Base-by-base conservation (phyloP, 2,797 vertebrate genomes). In the Pangasius mekongensis region DNA sequence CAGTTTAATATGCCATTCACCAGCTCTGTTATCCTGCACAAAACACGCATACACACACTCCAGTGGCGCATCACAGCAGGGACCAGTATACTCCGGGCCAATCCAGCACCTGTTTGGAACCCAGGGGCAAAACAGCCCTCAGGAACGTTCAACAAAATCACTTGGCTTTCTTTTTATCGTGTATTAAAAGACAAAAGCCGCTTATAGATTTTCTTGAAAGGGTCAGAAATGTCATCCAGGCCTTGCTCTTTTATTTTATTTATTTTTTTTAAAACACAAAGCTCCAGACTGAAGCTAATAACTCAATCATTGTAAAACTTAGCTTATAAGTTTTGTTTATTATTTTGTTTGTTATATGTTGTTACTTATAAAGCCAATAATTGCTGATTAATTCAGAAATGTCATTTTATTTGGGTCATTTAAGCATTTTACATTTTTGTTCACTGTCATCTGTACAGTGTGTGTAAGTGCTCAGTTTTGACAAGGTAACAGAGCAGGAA, bases 1-100 rank as follows among this genome's bases (percentile, higher is more conserved):
- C 90, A 87, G 90, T 92, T 93, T 91, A 85, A 91, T 89, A 91
- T 92, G 92, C 91, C 90, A 88, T 89, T 93, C 78, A 76, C 87
- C 74, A 81, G 20, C 67, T 85, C 82, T 56, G 36, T 86, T 83
- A 77, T 73, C 69, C 88, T 67, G 85, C 71, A 87, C 89, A 88
- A 88, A 83, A 86, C 87, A 86, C n/a, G 18, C 80, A 87, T 52
- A 66, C 83, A 76, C 39, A 85, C 16, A 78, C 18, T 30, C 83
- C 67, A 67, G 43, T 71, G 85, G 85, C 47, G 60, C 80, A 87
- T 81, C 87, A 58, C 87, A 88, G 87, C 87, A 81, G 81, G 86
- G 56, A 73, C 66, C 20, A 36, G 67, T 62, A 36, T 62, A 62
- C 36, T 83, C 36, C 5, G 3, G 13, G 80, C 58, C 88, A 83